phyloP scores from a whole-genome alignment of 2,113 vertebrate species.

The Salminus brasiliensis region DNA sequence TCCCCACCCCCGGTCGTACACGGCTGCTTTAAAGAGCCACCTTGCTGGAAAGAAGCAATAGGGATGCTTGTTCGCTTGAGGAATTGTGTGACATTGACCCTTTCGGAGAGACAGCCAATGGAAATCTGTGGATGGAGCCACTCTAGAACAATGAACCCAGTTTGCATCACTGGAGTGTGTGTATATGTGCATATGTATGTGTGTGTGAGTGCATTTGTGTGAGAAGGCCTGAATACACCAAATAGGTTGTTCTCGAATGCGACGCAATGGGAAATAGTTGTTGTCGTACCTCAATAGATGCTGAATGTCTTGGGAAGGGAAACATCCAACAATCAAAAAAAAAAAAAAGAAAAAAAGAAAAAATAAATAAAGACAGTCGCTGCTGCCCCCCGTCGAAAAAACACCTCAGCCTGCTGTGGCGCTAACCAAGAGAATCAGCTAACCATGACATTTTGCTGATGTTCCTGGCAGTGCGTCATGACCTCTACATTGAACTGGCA shows the following conservation, averaged over 20 bases:
- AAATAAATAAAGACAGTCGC: conserved; percentile 1
- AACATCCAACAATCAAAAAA: background rate
- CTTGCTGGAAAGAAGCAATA: conserved; percentile 18
- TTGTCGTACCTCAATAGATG: background rate
- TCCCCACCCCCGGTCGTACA: background rate
- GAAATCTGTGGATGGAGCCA: conserved; percentile 8
- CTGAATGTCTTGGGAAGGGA: background rate
- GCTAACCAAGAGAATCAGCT: background rate
- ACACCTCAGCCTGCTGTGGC: background rate
- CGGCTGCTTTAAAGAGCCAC: background rate
- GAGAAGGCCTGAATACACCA: background rate
- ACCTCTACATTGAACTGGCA: conserved; percentile 16
- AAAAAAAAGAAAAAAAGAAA: too few relatives aligned
- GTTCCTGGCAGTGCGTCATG: conserved; percentile 10
- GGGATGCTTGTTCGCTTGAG: background rate
- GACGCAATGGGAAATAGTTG: background rate
- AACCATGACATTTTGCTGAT: background rate
- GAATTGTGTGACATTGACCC: background rate
- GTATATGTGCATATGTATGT: background rate
- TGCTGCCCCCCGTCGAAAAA: background rate
- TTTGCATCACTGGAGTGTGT: background rate
- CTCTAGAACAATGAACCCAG: background rate
- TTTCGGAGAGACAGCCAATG: conserved; percentile 5
- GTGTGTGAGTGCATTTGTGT: background rate
- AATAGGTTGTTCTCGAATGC: conserved; percentile 21